Conservation (phyloP, 2,888 invertebrate genomes). For the Eilema griseolum region DNA sequence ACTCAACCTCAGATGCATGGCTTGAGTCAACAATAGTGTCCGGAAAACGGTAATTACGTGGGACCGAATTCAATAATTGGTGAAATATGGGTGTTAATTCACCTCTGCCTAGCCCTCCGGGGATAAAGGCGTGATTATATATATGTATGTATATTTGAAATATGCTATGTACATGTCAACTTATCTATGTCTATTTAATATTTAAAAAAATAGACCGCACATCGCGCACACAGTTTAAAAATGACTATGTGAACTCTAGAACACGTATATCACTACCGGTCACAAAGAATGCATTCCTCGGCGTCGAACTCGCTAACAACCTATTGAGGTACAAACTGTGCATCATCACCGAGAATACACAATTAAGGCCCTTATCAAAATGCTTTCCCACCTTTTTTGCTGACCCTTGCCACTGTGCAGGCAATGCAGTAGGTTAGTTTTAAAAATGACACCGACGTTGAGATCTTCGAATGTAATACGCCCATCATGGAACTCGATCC, state of each 20-base stretch:
- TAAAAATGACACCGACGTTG: not conserved
- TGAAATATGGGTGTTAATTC: no score
- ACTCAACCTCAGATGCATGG: no score
- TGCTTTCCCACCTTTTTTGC: constrained; percentile 66
- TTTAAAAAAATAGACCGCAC: not conserved
- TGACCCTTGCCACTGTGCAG: constrained; percentile 40
- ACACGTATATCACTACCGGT: constrained; percentile 6
- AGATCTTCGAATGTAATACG: no score
- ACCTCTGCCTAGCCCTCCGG: no score
- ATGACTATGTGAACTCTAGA: constrained; percentile 5
- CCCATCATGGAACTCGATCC: no score
- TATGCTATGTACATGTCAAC: no score
- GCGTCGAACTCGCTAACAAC: constrained; percentile 33
- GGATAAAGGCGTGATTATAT: no score
- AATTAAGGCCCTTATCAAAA: constrained; percentile 66
- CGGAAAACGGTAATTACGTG: no score
- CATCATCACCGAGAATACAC: constrained; percentile 64
- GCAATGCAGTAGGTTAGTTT: constrained; percentile 33
- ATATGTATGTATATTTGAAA: no score
- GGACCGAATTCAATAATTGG: no score
- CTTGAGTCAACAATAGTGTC: no score
- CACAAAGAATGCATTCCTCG: constrained; percentile 39
- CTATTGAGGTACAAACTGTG: constrained; percentile 59
- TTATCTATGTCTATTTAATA: no score
- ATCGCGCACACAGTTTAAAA: not conserved